Conservation (phyloP, 2,113 vertebrate genomes). For the Catagonus wagneri region DNA sequence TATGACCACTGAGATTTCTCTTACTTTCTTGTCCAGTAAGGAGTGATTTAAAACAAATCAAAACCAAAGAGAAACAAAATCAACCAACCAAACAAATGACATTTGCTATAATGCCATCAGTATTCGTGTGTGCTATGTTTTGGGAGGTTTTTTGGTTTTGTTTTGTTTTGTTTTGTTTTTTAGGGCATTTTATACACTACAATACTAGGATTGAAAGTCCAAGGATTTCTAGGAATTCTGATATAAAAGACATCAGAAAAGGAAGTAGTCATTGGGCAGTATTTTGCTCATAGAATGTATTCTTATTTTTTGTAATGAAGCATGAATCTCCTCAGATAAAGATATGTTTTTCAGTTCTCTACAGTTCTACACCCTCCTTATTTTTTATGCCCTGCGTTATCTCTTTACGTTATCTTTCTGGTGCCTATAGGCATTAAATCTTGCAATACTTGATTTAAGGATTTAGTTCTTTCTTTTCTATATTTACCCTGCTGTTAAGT, state of each 20-base stretch:
- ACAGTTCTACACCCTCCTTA: not conserved
- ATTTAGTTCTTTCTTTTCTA: slow-evolving; percentile 43
- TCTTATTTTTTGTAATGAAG: not conserved
- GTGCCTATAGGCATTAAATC: not conserved
- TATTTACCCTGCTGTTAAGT: slow-evolving; percentile 13
- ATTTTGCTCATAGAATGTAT: not conserved
- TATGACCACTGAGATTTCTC: not conserved
- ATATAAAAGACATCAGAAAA: not conserved
- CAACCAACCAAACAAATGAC: not conserved
- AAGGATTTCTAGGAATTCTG: not conserved
- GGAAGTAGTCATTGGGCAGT: not conserved
- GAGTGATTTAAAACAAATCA: not conserved
- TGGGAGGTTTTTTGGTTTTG: not conserved
- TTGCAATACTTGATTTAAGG: not conserved
- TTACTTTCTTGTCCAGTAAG: not conserved
- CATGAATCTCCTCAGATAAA: slow-evolving; percentile 17
- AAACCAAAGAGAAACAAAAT: not conserved
- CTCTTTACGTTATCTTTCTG: not conserved
- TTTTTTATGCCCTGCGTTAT: not conserved
- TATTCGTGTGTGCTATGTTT: not conserved
- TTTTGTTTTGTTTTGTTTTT: too few relatives aligned
- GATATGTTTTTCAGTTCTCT: not conserved
- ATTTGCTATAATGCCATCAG: not conserved
- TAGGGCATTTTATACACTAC: not conserved
- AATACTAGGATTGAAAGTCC: not conserved